A percentile compares a stretch with the other conserved stretches of the same genome.
Conservation (phyloP, 2,113 vertebrate genomes). For the Platycercus adscitus region DNA sequence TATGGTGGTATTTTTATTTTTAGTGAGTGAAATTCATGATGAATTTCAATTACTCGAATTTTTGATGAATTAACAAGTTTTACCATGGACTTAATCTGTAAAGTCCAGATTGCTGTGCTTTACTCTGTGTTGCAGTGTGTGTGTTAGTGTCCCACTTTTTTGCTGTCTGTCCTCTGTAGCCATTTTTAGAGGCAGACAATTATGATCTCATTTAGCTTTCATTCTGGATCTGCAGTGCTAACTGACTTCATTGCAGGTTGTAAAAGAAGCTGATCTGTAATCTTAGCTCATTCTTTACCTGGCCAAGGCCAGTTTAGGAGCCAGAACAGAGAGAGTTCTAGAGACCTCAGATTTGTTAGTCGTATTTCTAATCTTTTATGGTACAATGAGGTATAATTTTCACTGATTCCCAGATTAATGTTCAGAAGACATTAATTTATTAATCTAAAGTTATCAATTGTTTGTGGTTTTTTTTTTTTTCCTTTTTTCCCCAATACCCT, state of each 20-base stretch:
- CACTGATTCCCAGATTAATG: not conserved
- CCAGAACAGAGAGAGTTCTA: not conserved
- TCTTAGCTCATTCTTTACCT: not conserved
- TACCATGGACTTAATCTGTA: not conserved
- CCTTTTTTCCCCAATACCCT: not conserved
- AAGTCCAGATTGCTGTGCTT: not conserved
- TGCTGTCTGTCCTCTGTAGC: not conserved
- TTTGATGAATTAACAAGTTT: not conserved
- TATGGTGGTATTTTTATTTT: not conserved
- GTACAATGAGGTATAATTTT: not conserved
- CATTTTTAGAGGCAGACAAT: constrained; percentile 1
- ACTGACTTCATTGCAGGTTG: not conserved
- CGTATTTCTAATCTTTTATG: not conserved
- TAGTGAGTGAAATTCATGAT: not conserved
- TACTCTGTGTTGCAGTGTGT: not conserved
- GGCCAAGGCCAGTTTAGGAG: not conserved
- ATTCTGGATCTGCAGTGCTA: not conserved
- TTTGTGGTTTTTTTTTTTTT: not conserved
- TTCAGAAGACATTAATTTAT: not conserved
- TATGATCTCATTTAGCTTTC: not conserved
- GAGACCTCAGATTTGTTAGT: not conserved
- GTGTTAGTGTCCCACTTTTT: not conserved
- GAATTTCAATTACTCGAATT: not conserved
- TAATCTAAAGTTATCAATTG: not conserved
- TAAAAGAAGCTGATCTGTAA: not conserved